Evolutionary conservation across 2,113 vertebrate species (phyloP), one percentile per base, ranked within the genome.

Genomic region (Aegithalos caudatus): DNA sequence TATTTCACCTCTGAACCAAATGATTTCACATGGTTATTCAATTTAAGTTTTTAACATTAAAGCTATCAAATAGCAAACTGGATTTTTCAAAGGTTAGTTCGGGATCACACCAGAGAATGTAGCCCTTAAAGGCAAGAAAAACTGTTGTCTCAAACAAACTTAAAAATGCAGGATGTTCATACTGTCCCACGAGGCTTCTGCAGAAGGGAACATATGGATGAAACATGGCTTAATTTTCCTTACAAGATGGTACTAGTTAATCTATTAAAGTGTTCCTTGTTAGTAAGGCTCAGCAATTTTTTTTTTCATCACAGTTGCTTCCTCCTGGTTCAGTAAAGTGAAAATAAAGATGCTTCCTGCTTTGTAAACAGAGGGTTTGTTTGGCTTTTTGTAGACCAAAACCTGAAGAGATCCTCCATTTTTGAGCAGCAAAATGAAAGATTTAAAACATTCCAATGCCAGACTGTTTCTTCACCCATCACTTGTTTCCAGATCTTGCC

Each of bases 161-260:
- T 86, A 97, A 98, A 96, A 97, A 97, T 96, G 97, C 95, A 97
- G 95, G 96, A 74, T 97, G 90, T 91, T 60, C 94, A 72, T 94
- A 92, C 97, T 97, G 97, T 97, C 97, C 95, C 94, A 95, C 35
- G 94, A 97, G 95, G 94, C 94, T 96, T 97, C 97, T 97, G 97
- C 96, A 95, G 93, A 97, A 72, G 91, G 97, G 97, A 97, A 97
- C 96, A 90, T 90, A 96, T 94, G 98, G 97, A 95, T 97, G 97
- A 97, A 97, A 97, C 98, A 98, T 98, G 98, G 98, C 98, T 98
- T 98, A 97, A 92, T 97, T 98, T 98, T 97, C 98, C 98, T 98
- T 97, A 97, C 97, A 80, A 33, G 98, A 96, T 97, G 97, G 97
- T 97, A 89, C 97, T 97, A 96, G 96, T 94, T 95, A 93, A 93